Evolutionary conservation across 2,888 invertebrate species (phyloP).

Genomic region (Leucophora obtusa): DNA sequence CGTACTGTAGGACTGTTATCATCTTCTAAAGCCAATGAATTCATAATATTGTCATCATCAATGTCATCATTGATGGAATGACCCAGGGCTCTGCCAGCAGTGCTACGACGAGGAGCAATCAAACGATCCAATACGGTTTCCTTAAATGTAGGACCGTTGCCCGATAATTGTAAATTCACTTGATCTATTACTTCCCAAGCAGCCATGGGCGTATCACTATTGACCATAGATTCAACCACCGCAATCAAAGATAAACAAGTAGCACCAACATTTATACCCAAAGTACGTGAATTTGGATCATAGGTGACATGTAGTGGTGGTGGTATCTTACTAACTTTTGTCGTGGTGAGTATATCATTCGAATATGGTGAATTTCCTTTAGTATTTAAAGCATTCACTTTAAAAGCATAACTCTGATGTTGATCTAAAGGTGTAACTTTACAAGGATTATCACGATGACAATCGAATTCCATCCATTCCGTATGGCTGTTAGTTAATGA

Average conservation of each 20-base stretch:
- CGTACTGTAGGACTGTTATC: conserved; percentile 83
- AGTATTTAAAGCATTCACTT: conserved; percentile 92
- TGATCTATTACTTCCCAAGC: conserved; percentile 87
- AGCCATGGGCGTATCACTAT: conserved; percentile 80
- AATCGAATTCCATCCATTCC: conserved; percentile 91
- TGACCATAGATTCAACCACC: conserved; percentile 85
- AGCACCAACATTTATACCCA: conserved; percentile 89
- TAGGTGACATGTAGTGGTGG: conserved; percentile 89
- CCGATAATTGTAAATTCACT: conserved; percentile 85
- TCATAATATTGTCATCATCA: conserved; percentile 80
- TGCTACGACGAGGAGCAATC: conserved; percentile 79
- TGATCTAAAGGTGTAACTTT: conserved; percentile 92
- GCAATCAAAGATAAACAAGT: conserved; percentile 89
- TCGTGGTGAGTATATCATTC: conserved; percentile 88
- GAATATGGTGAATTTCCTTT: conserved; percentile 93
- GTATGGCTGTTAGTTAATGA: conserved; percentile 81
- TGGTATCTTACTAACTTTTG: conserved; percentile 91
- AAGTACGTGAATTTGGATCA: conserved; percentile 86
- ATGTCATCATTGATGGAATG: conserved; percentile 61
- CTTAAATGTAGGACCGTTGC: conserved; percentile 84
- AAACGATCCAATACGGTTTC: conserved; percentile 85
- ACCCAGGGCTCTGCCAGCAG: conserved; percentile 80
- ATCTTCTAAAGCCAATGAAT: conserved; percentile 82
- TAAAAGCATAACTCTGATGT: conserved; percentile 91
- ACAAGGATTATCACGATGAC: conserved; percentile 91